phyloP scores from a whole-genome alignment of 2,113 vertebrate genomes.

The Rhombomys opimus region DNA sequence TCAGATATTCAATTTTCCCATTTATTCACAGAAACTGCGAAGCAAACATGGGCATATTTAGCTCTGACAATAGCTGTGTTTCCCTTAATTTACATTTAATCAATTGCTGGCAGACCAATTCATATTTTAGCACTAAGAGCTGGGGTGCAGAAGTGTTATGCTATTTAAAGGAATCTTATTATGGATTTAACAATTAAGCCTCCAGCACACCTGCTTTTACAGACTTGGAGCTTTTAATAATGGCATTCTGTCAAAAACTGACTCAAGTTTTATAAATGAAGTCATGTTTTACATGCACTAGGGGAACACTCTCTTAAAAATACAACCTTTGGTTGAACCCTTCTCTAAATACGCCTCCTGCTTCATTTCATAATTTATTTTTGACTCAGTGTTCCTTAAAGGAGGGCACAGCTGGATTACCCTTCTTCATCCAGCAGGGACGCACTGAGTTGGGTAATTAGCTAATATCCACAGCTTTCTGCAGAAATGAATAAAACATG shows the following conservation, averaged over 20 bases:
- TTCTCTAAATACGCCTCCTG: conserved; percentile 37
- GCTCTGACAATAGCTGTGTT: conserved; percentile 22
- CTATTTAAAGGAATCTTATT: conserved; percentile 55
- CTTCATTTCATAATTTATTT: conserved; percentile 59
- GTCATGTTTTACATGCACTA: conserved; percentile 16
- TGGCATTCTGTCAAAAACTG: conserved; percentile 48
- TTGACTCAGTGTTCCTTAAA: conserved; percentile 65
- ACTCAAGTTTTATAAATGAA: conserved; percentile 51
- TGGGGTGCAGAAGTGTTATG: background rate
- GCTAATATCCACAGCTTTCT: conserved; percentile 22
- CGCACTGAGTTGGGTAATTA: background rate
- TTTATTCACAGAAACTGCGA: conserved; percentile 38
- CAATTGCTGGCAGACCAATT: conserved; percentile 51
- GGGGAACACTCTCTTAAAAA: conserved; percentile 28
- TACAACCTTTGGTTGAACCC: background rate
- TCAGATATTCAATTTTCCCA: conserved; percentile 52
- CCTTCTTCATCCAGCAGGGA: background rate
- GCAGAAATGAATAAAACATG: conserved; percentile 50
- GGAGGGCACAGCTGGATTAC: conserved; percentile 29
- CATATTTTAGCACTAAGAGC: conserved; percentile 48
- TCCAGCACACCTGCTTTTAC: conserved; percentile 47
- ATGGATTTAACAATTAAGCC: conserved; percentile 46
- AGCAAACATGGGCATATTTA: conserved; percentile 34
- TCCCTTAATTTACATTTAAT: conserved; percentile 61
- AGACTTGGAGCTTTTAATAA: conserved; percentile 50